Evolutionary conservation across 37 sponge, comb jelly and placozoan species (phyloP).

Genomic region (Cladorhizidae sp.): DNA sequence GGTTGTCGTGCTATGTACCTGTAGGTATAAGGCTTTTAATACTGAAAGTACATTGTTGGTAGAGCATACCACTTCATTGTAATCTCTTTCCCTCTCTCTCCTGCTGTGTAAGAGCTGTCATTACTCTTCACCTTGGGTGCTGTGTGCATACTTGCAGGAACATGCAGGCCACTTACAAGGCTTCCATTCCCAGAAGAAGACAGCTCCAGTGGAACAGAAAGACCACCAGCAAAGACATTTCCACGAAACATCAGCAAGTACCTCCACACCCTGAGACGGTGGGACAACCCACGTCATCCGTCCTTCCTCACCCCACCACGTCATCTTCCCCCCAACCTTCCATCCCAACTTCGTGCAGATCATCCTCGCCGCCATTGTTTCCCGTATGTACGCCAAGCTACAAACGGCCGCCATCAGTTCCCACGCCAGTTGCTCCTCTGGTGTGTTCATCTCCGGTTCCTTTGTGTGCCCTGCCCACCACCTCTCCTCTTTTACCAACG

Average conservation of each 20-base stretch:
- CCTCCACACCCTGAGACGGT: too few relatives aligned
- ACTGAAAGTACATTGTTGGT: too few relatives aligned
- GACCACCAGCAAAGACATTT: background rate
- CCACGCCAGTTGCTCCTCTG: background rate
- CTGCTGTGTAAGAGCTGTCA: too few relatives aligned
- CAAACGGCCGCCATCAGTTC: background rate
- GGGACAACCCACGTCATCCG: background rate
- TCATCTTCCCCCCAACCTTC: background rate
- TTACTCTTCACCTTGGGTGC: too few relatives aligned
- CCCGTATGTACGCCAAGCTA: background rate
- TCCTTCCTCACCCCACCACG: background rate
- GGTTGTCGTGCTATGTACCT: too few relatives aligned
- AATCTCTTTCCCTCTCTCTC: too few relatives aligned
- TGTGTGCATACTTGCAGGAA: too few relatives aligned
- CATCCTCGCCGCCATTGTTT: too few relatives aligned
- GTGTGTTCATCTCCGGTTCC: constrained; percentile 27
- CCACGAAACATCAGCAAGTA: too few relatives aligned
- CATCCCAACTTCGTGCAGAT: background rate
- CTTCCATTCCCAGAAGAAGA: background rate
- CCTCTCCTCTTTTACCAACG: background rate
- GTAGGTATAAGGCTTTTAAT: too few relatives aligned
- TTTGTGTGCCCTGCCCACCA: background rate
- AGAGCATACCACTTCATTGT: too few relatives aligned
- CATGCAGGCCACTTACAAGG: too few relatives aligned
- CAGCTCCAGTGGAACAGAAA: constrained; percentile 3